Evolutionary conservation across 2,888 invertebrate species (phyloP).

Genomic region (Glyphotaelius pellucidus): DNA sequence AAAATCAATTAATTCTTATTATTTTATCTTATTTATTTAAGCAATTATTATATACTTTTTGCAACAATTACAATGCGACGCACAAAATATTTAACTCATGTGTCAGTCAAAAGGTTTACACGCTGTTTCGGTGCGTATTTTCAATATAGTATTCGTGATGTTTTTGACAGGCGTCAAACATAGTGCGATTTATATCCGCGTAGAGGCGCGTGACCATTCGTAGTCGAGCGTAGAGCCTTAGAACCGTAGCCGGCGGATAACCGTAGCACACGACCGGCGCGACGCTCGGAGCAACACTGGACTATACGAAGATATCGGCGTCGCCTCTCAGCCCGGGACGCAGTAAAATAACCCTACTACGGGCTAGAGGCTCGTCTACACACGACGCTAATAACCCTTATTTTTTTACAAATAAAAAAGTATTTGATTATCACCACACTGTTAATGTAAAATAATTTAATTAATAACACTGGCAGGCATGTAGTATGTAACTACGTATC

Average conservation of each 20-base stretch:
- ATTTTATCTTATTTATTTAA: not conserved
- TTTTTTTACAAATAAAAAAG: not conserved
- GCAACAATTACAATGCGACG: not conserved
- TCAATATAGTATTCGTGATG: not conserved
- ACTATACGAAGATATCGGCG: constrained; percentile 47
- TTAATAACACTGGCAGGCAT: not conserved
- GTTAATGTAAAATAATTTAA: not conserved
- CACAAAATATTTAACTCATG: not conserved
- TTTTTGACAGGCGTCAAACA: constrained; percentile 18
- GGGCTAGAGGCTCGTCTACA: constrained; percentile 30
- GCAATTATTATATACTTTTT: not conserved
- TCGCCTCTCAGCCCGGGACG: constrained; percentile 51
- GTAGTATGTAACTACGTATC: no score
- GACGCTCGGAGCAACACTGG: constrained; percentile 57
- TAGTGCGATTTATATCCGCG: constrained; percentile 14
- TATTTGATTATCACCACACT: no score
- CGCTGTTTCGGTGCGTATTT: not conserved
- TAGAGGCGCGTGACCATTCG: constrained; percentile 32
- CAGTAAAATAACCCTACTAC: constrained; percentile 41
- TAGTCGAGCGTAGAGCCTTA: constrained; percentile 21
- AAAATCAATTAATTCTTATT: not conserved
- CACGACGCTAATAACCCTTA: not conserved
- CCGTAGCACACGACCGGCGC: constrained; percentile 37
- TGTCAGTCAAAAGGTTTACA: not conserved
- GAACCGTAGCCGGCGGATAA: constrained; percentile 4